Evolutionary conservation across 2,888 invertebrate genomes (phyloP).

Genomic region (Thecocarcelia acutangulata): DNA sequence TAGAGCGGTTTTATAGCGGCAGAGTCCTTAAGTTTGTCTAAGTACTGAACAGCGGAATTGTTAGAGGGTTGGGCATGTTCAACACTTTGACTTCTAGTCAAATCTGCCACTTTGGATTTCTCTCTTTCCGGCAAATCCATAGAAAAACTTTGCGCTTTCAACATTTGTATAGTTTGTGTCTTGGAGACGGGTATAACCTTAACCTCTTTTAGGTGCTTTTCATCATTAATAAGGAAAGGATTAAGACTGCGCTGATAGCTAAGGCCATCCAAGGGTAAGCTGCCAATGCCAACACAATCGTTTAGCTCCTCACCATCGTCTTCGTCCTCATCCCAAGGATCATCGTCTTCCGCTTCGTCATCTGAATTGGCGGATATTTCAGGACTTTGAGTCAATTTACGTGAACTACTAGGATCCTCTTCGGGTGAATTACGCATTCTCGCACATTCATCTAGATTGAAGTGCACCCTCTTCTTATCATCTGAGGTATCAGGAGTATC

Average conservation of each 20-base stretch:
- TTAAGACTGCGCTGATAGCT: conserved; percentile 73
- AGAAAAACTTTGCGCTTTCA: conserved; percentile 74
- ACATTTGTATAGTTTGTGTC: conserved; percentile 76
- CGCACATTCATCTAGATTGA: conserved; percentile 82
- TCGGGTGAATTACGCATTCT: conserved; percentile 75
- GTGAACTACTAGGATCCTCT: conserved; percentile 75
- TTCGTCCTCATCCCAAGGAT: conserved; percentile 74
- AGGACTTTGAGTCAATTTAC: conserved; percentile 75
- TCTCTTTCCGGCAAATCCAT: conserved; percentile 71
- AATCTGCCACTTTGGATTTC: conserved; percentile 65
- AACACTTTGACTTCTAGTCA: conserved; percentile 73
- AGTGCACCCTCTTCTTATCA: conserved; percentile 89
- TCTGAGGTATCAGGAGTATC: conserved; percentile 79
- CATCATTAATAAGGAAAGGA: conserved; percentile 78
- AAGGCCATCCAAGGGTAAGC: conserved; percentile 61
- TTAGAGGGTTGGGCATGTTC: conserved; percentile 63
- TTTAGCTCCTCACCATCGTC: conserved; percentile 78
- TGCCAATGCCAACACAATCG: conserved; percentile 67
- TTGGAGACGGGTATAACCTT: conserved; percentile 80
- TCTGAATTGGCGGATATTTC: conserved; percentile 77
- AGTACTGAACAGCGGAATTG: conserved; percentile 72
- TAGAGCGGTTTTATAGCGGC: conserved; percentile 76
- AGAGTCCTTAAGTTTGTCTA: conserved; percentile 77
- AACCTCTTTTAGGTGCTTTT: conserved; percentile 80
- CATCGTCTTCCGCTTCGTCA: conserved; percentile 75